Percentiles rank a stretch among this genome's conserved stretches.
Evolutionary conservation across 2,888 invertebrate genomes (phyloP).

Genomic region (Drosophila borealis): DNA sequence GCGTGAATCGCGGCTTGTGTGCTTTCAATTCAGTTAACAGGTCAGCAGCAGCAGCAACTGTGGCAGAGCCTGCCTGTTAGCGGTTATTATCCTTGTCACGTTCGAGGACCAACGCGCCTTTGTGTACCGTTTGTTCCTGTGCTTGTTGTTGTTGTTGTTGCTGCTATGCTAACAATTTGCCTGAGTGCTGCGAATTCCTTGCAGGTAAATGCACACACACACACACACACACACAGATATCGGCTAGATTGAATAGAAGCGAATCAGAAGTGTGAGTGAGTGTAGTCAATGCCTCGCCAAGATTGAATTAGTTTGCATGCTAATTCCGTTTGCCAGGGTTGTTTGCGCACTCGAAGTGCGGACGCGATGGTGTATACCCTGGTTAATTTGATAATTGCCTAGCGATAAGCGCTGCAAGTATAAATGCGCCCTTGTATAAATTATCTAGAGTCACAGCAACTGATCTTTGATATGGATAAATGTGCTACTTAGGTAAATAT

Average conservation of each 20-base stretch:
- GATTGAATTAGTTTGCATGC: slow-evolving; percentile 48
- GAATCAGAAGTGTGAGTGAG: slow-evolving; percentile 7
- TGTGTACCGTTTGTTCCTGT: slow-evolving; percentile 37
- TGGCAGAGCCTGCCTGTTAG: slow-evolving; percentile 6
- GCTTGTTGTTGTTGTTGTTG: slow-evolving; percentile 20
- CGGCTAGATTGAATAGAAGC: slow-evolving; percentile 18
- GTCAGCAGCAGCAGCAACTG: slow-evolving; percentile 22
- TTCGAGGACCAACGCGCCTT: slow-evolving; percentile 37
- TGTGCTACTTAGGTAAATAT: background rate
- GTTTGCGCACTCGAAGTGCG: slow-evolving; percentile 15
- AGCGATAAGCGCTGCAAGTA: slow-evolving; percentile 28
- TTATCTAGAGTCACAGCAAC: slow-evolving; percentile 1
- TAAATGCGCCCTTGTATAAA: slow-evolving; percentile 8
- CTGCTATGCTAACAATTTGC: slow-evolving; percentile 57
- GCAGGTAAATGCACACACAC: slow-evolving; percentile 47
- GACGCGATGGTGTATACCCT: slow-evolving; percentile 11
- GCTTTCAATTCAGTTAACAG: slow-evolving; percentile 54
- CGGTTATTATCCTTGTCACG: slow-evolving; percentile 62
- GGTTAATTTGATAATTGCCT: slow-evolving; percentile 48
- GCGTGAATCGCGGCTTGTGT: slow-evolving; percentile 27
- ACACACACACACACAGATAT: slow-evolving; percentile 11
- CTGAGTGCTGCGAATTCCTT: slow-evolving; percentile 58
- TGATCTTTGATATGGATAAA: background rate
- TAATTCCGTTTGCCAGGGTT: slow-evolving; percentile 30
- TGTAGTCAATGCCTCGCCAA: slow-evolving; percentile 15